Base-by-base conservation (phyloP, 1,140 invertebrate species). In the Paraescarpia echinospica region DNA sequence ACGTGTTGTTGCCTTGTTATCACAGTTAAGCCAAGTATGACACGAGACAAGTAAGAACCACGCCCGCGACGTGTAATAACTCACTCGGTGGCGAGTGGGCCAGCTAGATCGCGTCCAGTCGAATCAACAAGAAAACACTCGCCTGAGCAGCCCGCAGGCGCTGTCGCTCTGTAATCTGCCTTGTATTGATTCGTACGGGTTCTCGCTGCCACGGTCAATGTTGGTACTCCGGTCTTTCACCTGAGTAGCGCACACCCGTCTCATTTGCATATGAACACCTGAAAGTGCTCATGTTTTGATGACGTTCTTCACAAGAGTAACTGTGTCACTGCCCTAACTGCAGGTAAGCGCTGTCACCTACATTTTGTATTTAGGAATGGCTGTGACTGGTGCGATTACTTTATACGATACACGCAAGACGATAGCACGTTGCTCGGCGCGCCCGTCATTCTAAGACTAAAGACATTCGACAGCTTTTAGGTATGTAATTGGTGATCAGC, bases 251-350 rank as follows among this genome's bases (percentile, higher is more conserved):
- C 59, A 77, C 59, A 77, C 59, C 59, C 59, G 59, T 77, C 27
- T 77, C 59, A 77, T 77, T 77, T 77, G 59, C 59, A 77, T 77
- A 77, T 77, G 59, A 77, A 77, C 59, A 77, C 59, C 59, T 77
- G 59, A 77, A 77, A 27, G 59, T 77, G 59, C 59, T 18, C 59
- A 77, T 77, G 59, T 77, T 77, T 77, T 77, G 59, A 77, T 77
- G 59, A 77, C 59, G 59, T 77, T 77, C 59, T 1, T 77, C 59
- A 77, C 59, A 27, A 22, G 18, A 77, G 22, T 77, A 2, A 77
- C 59, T 18, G 48, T 9, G 48, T 77, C 59, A 77, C 22, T 41
- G 41, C 41, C 41, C 41, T 41, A 41, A 41, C 4, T 41, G 59
- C 59, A 77, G 59, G 59, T 77, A 27, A 5, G 22, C 59, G 22